Evolutionary conservation across 2,113 vertebrate species (phyloP), one percentile per base, ranked within the genome.

Genomic region (Pungitius pungitius): DNA sequence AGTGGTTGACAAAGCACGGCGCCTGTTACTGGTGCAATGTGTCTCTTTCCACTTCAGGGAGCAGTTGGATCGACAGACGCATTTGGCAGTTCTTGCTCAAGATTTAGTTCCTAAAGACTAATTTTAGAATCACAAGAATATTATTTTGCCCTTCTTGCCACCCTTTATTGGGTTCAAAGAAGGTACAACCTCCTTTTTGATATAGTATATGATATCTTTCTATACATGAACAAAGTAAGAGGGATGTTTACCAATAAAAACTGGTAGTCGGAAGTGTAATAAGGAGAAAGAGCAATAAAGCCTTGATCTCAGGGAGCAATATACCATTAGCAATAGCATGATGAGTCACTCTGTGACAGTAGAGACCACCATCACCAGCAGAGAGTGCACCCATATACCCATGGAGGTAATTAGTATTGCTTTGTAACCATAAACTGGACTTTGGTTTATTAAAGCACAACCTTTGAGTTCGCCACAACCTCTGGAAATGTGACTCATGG

Each of bases 331-430:
- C 17, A 49, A 4, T 37, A 27, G 59, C 26, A 55, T 3, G 61
- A 80, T 78, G 82, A 90, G 71, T 78, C 81, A 78, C 26, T 72
- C 42, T 81, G 61, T 70, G 26, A 14, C 43, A 45, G 15, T 75
- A 70, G 69, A 69, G 56, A 51, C 58, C 62, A 52, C 59, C 59
- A 37, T 24, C 15, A n/a, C 33, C 5, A 18, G 18, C 13, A 51
- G 14, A 35, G 18, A 51, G 12, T 17, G 11, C n/a, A 47, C 45
- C 61, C 49, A 27, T 62, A 68, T 52, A 70, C 40, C 40, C 47
- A 60, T 52, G 65, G 20, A 78, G 55, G 49, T 42, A 68, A 87
- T 88, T 73, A 85, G 56, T 26, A 61, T 57, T 27, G 39, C 54
- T 61, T 47, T 47, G 35, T 66, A 49, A 68, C 3, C 22, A 63